A percentile compares a stretch with the other conserved stretches of the same genome.
phyloP scores from a whole-genome alignment of 2,797 vertebrate genomes.

The Erpetoichthys calabaricus region DNA sequence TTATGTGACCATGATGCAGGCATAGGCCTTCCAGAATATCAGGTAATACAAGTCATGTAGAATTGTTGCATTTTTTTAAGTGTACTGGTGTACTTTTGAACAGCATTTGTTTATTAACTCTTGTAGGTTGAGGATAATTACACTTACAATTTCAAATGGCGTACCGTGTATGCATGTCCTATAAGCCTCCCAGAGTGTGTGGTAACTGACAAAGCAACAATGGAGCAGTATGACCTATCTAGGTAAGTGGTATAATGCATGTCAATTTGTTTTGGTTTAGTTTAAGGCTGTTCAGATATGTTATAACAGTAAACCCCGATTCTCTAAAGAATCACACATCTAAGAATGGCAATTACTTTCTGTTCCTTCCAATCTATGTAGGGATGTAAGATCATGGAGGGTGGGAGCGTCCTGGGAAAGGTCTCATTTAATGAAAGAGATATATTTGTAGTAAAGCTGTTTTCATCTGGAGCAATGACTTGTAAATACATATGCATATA shows the following conservation, averaged over 20 bases:
- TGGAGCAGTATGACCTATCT: slow-evolving; percentile 84
- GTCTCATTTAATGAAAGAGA: too few relatives aligned
- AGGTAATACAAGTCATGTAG: slow-evolving; percentile 45
- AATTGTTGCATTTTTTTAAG: background rate
- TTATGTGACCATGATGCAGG: slow-evolving; percentile 71
- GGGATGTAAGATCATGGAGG: too few relatives aligned
- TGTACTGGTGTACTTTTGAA: background rate
- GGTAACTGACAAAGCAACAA: slow-evolving; percentile 62
- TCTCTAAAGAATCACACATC: too few relatives aligned
- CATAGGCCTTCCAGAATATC: slow-evolving; percentile 69
- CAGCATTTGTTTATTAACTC: background rate
- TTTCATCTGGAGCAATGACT: too few relatives aligned
- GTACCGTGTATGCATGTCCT: slow-evolving; percentile 81
- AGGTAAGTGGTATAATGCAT: slow-evolving; percentile 58
- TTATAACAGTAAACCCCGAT: too few relatives aligned
- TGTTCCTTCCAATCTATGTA: too few relatives aligned
- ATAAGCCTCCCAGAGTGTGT: slow-evolving; percentile 74
- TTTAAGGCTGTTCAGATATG: too few relatives aligned
- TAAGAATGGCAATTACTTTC: too few relatives aligned
- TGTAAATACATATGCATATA: too few relatives aligned
- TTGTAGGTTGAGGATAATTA: slow-evolving; percentile 65
- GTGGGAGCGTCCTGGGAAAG: too few relatives aligned
- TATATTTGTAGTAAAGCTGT: too few relatives aligned
- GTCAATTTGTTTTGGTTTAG: slow-evolving; percentile 22
- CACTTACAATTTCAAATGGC: slow-evolving; percentile 91